These are phyloP conservation scores for Melangyna quadrimaculata DNA, from an alignment of 2,888 invertebrate genomes.

Conservation along the genomic window DNA sequence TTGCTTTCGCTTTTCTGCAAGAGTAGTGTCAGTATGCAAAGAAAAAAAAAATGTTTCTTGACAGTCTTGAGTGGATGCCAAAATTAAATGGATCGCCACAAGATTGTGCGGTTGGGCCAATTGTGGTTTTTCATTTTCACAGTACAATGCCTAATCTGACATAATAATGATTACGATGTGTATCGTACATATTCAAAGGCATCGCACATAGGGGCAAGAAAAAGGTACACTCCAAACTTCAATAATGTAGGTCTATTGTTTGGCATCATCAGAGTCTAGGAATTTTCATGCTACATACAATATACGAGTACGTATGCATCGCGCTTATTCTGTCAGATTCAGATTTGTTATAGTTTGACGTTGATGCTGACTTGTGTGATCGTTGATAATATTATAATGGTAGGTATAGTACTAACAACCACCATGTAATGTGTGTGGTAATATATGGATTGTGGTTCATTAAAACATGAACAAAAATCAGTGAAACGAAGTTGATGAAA, in stretches of 20 bases:
- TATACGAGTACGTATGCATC: neutral
- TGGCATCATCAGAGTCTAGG: slow-evolving; percentile 43
- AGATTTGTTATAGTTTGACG: slow-evolving; percentile 49
- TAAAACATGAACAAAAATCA: slow-evolving; percentile 42
- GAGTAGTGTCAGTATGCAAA: neutral
- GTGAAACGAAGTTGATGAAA: slow-evolving; percentile 55
- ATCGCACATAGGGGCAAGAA: slow-evolving; percentile 44
- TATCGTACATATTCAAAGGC: neutral
- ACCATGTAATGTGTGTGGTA: neutral
- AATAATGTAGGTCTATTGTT: slow-evolving; percentile 62
- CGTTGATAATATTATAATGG: slow-evolving; percentile 35
- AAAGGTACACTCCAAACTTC: slow-evolving; percentile 6
- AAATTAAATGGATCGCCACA: slow-evolving; percentile 44
- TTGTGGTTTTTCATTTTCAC: slow-evolving; percentile 61
- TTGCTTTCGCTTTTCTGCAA: slow-evolving; percentile 27
- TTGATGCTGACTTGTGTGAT: slow-evolving; percentile 50
- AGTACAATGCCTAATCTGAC: slow-evolving; percentile 29
- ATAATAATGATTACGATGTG: neutral
- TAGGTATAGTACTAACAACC: slow-evolving; percentile 30
- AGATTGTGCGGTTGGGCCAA: slow-evolving; percentile 33
- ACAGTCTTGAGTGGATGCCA: slow-evolving; percentile 55
- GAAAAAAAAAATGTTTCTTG: neutral
- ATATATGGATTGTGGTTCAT: slow-evolving; percentile 55
- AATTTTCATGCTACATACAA: slow-evolving; percentile 10
- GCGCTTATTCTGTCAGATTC: slow-evolving; percentile 52